Percentiles rank a stretch among this genome's conserved stretches.
Evolutionary conservation across 30 jellyfish, hydroid and myxozoan genomes (phyloP).

Genomic region (Phacellophora camtschatica): DNA sequence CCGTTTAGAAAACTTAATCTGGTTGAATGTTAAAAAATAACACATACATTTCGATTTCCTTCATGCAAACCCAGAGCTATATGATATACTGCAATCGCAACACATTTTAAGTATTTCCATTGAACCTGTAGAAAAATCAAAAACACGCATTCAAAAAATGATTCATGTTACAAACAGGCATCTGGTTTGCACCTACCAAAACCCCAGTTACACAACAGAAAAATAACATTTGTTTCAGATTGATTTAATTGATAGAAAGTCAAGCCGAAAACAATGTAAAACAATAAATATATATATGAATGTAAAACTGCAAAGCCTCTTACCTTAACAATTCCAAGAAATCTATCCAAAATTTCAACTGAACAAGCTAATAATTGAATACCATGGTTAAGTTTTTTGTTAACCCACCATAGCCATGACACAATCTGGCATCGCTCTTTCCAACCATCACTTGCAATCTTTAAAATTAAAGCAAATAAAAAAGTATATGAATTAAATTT

Average conservation of each 20-base stretch:
- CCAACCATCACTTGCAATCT: slow-evolving; percentile 68
- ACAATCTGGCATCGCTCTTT: slow-evolving; percentile 68
- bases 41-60: too few species aligned
- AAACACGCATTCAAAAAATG: neutral
- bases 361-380: slow-evolving; percentile 42
- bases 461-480: too few species aligned
- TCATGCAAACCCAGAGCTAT: slow-evolving; percentile 61
- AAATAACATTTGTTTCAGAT: too few species aligned
- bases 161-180: neutral
- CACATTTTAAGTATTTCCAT: slow-evolving; percentile 72
- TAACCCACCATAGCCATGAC: slow-evolving; percentile 66
- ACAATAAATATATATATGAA: too few species aligned
- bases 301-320: too few species aligned
- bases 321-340: slow-evolving; percentile 74
- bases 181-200: neutral
- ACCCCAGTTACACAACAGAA: neutral
- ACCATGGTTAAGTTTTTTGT: slow-evolving; percentile 15
- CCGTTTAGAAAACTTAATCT: too few species aligned
- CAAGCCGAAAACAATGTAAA: too few species aligned
- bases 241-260: too few species aligned
- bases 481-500: neutral
- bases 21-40: too few species aligned
- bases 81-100: slow-evolving; percentile 66
- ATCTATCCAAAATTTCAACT: slow-evolving; percentile 61
- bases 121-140: slow-evolving; percentile 33